These are phyloP conservation scores for Meriones unguiculatus DNA, from an alignment of 2,113 vertebrate species.

Conservation along the genomic window DNA sequence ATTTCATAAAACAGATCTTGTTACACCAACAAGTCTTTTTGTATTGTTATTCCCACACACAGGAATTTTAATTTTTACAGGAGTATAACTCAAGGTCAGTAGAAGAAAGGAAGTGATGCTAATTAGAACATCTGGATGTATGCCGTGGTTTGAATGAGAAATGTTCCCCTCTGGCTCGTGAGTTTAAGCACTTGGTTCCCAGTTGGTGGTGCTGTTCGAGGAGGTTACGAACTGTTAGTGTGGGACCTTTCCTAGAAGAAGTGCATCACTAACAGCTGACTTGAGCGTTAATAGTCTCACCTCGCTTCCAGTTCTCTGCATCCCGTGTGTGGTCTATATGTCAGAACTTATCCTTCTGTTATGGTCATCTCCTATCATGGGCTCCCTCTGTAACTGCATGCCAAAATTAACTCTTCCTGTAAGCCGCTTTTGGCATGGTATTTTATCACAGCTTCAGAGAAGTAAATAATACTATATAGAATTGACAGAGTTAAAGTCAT, in stretches of 20 bases:
- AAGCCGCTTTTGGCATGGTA: background rate
- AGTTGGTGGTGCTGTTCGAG: background rate
- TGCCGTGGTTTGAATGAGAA: background rate
- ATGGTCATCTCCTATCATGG: background rate
- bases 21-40: too few species aligned
- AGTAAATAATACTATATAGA: background rate
- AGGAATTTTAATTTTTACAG: background rate
- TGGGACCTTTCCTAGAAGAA: background rate
- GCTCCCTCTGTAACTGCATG: background rate
- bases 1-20: background rate
- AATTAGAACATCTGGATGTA: background rate
- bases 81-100: background rate
- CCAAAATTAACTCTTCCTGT: background rate
- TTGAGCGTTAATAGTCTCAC: background rate
- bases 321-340: background rate
- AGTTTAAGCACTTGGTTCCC: background rate
- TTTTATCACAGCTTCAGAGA: background rate
- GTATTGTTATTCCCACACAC: background rate
- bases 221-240: background rate
- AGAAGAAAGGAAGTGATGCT: background rate
- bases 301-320: background rate
- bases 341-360: background rate
- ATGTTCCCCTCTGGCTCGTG: background rate
- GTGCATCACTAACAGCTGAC: background rate
- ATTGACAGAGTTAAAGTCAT: background rate